Base-by-base conservation (phyloP, 2,797 vertebrate species). In the Enteromius argenteus region DNA sequence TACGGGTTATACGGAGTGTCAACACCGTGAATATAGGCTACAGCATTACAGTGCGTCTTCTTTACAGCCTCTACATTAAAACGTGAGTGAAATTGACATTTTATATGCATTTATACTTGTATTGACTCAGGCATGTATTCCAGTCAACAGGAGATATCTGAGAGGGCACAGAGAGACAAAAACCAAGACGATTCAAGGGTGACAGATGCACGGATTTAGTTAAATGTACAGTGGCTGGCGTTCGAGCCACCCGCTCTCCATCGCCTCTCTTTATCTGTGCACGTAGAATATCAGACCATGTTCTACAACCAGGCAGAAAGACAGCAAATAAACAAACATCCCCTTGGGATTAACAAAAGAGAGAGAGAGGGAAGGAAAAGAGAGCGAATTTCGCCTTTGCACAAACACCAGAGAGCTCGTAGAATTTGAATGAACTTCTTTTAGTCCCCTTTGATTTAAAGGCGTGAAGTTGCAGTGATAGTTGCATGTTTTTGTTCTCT, bases 311-410 rank as follows among this genome's bases (percentile, higher is more conserved):
- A 64, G 84, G 8, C 49, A 23, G 71, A 79, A 56, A 83, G 53
- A 86, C 91, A 91, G 85, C 91, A 91, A 92, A 89, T 87, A 85
- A 89, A 86, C 78, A 88, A 86, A 78, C 58, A 82, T 81, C 83
- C 68, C 67, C 62, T 35, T 78, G 79, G 85, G 83, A 85, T 83
- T 83, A 67, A 77, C 56, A 13, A 85, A 69, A 81, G 72, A 39
- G 46, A 72, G 46, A 72, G 51, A 58, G 77, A 72, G 73, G 60
- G 21, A 13, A 68, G n/a, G 44, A 21, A 83, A 83, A 35, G 62
- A 39, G 49, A 87, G 72, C 66, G 19, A 75, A 49, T 73, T 72
- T 86, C 44, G 6, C 15, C 51, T 62, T 49, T 75, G 30, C 42
- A n/a, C 35, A 8, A 60, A 66, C 77, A 66, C 11, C 53, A 11